These are phyloP conservation scores for Mycetomoellerius zeteki DNA, from an alignment of 1,140 invertebrate species.

Conservation along the genomic window DNA sequence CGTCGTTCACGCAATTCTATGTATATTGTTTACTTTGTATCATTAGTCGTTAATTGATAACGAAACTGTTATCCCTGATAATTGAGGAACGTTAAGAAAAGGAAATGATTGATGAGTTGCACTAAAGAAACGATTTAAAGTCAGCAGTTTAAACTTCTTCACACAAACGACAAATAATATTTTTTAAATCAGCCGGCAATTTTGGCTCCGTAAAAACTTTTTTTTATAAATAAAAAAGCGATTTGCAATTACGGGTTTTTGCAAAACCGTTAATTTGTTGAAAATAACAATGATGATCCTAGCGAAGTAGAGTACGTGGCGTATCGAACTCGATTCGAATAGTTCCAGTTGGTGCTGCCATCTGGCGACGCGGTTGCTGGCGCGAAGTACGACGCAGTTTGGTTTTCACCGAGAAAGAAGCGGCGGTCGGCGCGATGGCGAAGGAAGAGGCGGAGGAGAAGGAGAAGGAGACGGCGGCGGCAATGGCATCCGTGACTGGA, in stretches of 20 bases:
- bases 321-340: not conserved
- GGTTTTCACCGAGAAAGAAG: conserved; percentile 80
- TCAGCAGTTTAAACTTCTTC: too few species aligned
- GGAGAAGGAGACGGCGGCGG: conserved; percentile 68
- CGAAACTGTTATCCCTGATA: not conserved
- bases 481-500: conserved; percentile 87
- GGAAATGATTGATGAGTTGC: not conserved
- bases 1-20: conserved; percentile 38
- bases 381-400: conserved; percentile 63
- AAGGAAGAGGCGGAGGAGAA: conserved; percentile 1
- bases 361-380: conserved; percentile 73
- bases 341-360: conserved; percentile 80
- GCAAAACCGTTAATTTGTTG: not conserved
- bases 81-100: not conserved
- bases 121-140: not conserved
- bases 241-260: not conserved
- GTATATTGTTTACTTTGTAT: conserved; percentile 28
- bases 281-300: not conserved
- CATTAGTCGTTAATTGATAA: conserved; percentile 24
- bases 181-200: not conserved
- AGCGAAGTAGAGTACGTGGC: not conserved
- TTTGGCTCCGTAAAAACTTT: not conserved
- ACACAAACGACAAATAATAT: not conserved
- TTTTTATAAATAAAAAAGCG: not conserved
- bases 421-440: conserved; percentile 66